phyloP scores from a whole-genome alignment of 2,797 vertebrate species.

The Pygocentrus nattereri region DNA sequence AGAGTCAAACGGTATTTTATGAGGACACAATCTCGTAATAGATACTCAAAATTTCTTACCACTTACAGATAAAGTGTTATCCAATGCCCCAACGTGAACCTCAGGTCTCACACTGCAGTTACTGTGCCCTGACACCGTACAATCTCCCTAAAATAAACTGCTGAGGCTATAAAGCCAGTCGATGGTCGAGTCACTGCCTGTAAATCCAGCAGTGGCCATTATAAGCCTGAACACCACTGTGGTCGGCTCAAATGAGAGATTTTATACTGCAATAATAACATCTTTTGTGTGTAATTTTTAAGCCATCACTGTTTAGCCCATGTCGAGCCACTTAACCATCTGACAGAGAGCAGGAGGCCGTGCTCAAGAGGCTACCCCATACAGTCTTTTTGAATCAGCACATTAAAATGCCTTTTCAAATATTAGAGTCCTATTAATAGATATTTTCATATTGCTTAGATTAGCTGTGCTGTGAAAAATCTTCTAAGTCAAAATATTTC shows the following conservation, averaged over 20 bases:
- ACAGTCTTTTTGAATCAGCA: not conserved
- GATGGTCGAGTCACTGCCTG: conserved; percentile 48
- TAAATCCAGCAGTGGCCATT: conserved; percentile 52
- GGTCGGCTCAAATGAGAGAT: conserved; percentile 48
- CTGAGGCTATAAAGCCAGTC: conserved; percentile 45
- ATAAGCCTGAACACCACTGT: conserved; percentile 34
- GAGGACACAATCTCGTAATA: not conserved
- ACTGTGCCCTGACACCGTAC: conserved; percentile 35
- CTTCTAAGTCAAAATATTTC: not conserved
- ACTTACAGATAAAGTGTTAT: not conserved
- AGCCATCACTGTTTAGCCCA: conserved; percentile 37
- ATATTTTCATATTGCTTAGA: conserved; percentile 15
- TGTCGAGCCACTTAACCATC: conserved; percentile 39
- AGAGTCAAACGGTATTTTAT: not conserved
- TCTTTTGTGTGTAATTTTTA: conserved; percentile 56
- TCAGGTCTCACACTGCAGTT: not conserved
- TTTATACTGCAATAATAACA: conserved; percentile 52
- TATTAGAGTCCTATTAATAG: conserved; percentile 8
- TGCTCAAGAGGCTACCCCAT: conserved; percentile 15
- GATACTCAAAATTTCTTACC: conserved; percentile 14
- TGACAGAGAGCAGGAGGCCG: conserved; percentile 27
- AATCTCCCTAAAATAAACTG: conserved; percentile 50
- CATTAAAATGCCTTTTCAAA: not conserved
- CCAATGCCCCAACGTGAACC: conserved; percentile 9
- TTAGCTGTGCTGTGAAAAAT: conserved; percentile 1